phyloP scores from a whole-genome alignment of 1,140 invertebrate genomes.

The Drosophila pallidifrons region DNA sequence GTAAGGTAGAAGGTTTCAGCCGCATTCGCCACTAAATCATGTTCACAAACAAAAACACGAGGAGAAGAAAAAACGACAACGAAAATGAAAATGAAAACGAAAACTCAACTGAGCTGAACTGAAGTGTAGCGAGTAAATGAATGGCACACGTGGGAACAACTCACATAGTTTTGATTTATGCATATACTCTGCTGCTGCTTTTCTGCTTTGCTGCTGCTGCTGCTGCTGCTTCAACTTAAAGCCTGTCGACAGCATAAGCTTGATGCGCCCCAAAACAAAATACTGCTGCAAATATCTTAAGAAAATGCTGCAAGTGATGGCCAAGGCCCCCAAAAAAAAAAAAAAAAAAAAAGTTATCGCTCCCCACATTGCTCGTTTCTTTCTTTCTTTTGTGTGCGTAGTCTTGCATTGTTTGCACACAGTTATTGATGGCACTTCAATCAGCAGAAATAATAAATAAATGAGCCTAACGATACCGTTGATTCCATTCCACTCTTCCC shows the following conservation, averaged over 20 bases:
- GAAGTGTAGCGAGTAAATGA: slow-evolving; percentile 53
- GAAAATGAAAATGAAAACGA: background rate
- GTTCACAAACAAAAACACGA: slow-evolving; percentile 28
- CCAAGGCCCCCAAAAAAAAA: background rate
- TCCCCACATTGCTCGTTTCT: background rate
- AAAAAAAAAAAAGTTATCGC: no score
- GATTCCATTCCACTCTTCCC: background rate
- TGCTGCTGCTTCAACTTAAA: slow-evolving; percentile 14
- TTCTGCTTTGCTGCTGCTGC: background rate
- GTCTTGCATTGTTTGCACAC: slow-evolving; percentile 60
- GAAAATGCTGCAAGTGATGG: slow-evolving; percentile 16
- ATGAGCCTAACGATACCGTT: slow-evolving; percentile 76
- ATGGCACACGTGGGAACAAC: slow-evolving; percentile 70
- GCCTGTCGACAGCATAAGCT: background rate
- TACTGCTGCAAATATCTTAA: background rate
- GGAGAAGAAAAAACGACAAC: slow-evolving; percentile 19
- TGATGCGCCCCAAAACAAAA: background rate
- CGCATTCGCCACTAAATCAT: slow-evolving; percentile 69
- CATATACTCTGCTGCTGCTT: no score
- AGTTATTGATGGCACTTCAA: slow-evolving; percentile 80
- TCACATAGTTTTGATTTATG: slow-evolving; percentile 71
- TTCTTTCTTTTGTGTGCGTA: slow-evolving; percentile 5
- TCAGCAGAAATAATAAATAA: slow-evolving; percentile 81
- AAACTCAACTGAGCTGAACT: background rate
- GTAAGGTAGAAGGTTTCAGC: background rate